phyloP scores from a whole-genome alignment of 1,140 invertebrate genomes.

The Drosophila sechellia region DNA sequence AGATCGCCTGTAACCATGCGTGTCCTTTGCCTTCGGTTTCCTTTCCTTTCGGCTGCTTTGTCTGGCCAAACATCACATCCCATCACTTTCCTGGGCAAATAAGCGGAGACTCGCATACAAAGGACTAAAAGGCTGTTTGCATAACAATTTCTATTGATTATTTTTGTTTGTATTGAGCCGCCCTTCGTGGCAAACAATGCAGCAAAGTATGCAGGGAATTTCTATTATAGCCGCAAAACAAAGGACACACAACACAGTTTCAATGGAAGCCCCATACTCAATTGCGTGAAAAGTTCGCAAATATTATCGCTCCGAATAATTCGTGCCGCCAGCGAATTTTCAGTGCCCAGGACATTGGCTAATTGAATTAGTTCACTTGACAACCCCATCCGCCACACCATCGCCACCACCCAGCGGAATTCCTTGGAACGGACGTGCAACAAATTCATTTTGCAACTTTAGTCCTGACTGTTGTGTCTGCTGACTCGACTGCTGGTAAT shows the following conservation, averaged over 20 bases:
- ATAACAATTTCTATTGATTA: constrained; percentile 79
- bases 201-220: constrained; percentile 62
- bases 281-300: constrained; percentile 30
- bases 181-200: constrained; percentile 41
- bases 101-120: constrained; percentile 55
- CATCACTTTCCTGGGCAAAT: constrained; percentile 72
- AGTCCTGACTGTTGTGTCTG: constrained; percentile 12
- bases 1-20: constrained; percentile 1
- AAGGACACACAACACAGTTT: constrained; percentile 52
- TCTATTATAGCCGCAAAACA: constrained; percentile 59
- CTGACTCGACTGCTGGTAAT: constrained; percentile 77
- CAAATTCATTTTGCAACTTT: constrained; percentile 69
- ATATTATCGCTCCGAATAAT: constrained; percentile 19
- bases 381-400: not conserved
- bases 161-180: constrained; percentile 68
- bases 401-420: not conserved
- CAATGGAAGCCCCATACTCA: constrained; percentile 31
- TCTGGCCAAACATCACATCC: constrained; percentile 50
- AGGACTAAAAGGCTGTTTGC: constrained; percentile 68
- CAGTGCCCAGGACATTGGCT: constrained; percentile 13
- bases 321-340: constrained; percentile 3
- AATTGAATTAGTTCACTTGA: constrained; percentile 59
- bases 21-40: constrained; percentile 13
- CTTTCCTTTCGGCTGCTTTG: constrained; percentile 5
- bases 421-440: constrained; percentile 44